A percentile compares a stretch with the other conserved stretches of the same genome.
phyloP scores from a whole-genome alignment of 2,888 invertebrate genomes.

The Nomada fucata region DNA sequence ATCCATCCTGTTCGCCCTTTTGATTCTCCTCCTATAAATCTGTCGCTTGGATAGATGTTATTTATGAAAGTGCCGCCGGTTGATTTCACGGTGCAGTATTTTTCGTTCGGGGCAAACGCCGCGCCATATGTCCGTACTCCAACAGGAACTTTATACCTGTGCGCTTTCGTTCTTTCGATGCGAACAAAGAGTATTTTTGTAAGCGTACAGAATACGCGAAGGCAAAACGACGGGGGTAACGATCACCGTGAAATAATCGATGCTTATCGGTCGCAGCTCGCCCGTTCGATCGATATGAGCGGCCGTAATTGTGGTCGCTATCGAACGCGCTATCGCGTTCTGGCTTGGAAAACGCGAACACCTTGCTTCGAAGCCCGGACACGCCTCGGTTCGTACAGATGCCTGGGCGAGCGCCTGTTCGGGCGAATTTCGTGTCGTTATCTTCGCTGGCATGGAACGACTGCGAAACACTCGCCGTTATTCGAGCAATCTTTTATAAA shows the following conservation, averaged over 20 bases:
- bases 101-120: too few species aligned
- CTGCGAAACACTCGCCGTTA: constrained; percentile 6
- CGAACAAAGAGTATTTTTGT: too few species aligned
- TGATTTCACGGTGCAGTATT: too few species aligned
- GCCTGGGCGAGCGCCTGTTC: constrained; percentile 2
- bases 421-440: constrained; percentile 6
- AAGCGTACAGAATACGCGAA: too few species aligned
- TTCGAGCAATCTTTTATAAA: constrained; percentile 11
- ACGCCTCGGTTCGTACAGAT: constrained; percentile 41
- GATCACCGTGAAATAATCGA: constrained; percentile 17
- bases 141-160: too few species aligned
- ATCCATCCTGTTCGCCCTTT: too few species aligned
- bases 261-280: constrained; percentile 31
- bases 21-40: too few species aligned
- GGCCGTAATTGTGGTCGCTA: constrained; percentile 28
- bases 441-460: constrained; percentile 1
- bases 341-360: constrained; percentile 20
- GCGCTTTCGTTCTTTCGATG: too few species aligned
- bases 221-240: not conserved
- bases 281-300: constrained; percentile 31
- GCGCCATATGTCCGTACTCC: too few species aligned
- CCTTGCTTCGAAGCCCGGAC: constrained; percentile 31
- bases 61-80: too few species aligned
- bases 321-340: constrained; percentile 51
- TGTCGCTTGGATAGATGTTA: too few species aligned